Evolutionary conservation across 2,113 vertebrate genomes (phyloP).

Genomic region (Megaptera novaeangliae): DNA sequence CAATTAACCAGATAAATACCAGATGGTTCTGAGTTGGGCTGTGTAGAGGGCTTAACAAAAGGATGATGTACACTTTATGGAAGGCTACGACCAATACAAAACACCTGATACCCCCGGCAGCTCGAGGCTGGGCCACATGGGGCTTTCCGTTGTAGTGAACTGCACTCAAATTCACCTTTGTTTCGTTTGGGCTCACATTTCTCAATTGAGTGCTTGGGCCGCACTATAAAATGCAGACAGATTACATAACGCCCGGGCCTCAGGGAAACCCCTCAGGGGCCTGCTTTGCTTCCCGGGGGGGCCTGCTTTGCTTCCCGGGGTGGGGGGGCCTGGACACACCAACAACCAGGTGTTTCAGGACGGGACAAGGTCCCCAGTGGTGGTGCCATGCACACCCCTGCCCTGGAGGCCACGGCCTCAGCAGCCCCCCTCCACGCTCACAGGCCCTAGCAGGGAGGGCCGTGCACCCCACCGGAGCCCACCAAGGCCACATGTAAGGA

Average conservation of each 20-base stretch:
- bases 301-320: neutral
- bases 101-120: neutral
- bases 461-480: neutral
- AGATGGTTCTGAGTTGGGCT: neutral
- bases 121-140: neutral
- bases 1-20: slow-evolving; percentile 35
- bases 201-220: slow-evolving; percentile 20
- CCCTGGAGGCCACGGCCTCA: neutral
- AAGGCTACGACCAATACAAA: neutral
- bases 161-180: slow-evolving; percentile 62
- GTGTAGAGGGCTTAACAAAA: neutral
- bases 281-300: neutral
- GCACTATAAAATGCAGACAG: slow-evolving; percentile 44
- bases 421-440: neutral
- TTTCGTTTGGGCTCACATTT: slow-evolving; percentile 52
- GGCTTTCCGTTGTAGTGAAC: neutral
- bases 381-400: neutral
- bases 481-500: neutral
- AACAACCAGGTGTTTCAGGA: neutral
- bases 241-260: slow-evolving; percentile 66
- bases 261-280: slow-evolving; percentile 44
- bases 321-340: neutral
- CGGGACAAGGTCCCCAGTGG: neutral
- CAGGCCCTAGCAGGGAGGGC: neutral
- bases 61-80: neutral